Base-by-base conservation (phyloP, 2,113 vertebrate genomes). In the Scytalopus superciliaris region DNA sequence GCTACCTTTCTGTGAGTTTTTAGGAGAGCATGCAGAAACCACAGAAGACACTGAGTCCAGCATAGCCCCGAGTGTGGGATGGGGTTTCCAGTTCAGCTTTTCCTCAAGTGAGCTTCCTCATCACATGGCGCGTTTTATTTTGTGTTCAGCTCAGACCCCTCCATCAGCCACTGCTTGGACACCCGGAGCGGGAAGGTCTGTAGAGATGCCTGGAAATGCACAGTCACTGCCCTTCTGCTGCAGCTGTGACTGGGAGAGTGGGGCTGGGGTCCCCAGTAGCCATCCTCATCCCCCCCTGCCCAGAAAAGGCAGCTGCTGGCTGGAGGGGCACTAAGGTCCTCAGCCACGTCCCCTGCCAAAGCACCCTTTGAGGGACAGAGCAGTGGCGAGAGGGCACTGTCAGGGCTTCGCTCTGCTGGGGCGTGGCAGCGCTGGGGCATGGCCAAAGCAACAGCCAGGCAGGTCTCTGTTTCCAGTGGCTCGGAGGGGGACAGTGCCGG, bases 391-490 rank as follows among this genome's bases (percentile, higher is more conserved):
- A 57, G 24, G 45, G 19, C 30, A 19, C 30, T 9, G 5, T 1
- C 19, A 30, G 14, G 17, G 30, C 28, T 66, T 14, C 9, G 9
- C 66, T 64, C 1, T 0, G 0, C 6, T 4, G 55, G 40, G 78
- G 49, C 0, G 0, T 3, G 24, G 77, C 7, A 2, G n/a, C 5
- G 45, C 42, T 4, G 14, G 49, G 55, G 77, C 0, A 0, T 0
- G 3, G 70, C 45, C 5, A 1, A 27, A 10, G 62, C 42, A 49
- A 33, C 2, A 2, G 45, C 33, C 19, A 8, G 72, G 22, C 27
- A 63, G 21, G 5, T 4, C 57, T 75, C 28, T 49, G 50, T 10
- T 9, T 39, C 11, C 57, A 35, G 62, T 8, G 14, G 39, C 1
- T 3, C 33, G 0, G 0, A 28, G 63, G 14, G 33, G 22, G 45